Conservation (phyloP, 2,113 vertebrate genomes). For the Eurypyga helias region DNA sequence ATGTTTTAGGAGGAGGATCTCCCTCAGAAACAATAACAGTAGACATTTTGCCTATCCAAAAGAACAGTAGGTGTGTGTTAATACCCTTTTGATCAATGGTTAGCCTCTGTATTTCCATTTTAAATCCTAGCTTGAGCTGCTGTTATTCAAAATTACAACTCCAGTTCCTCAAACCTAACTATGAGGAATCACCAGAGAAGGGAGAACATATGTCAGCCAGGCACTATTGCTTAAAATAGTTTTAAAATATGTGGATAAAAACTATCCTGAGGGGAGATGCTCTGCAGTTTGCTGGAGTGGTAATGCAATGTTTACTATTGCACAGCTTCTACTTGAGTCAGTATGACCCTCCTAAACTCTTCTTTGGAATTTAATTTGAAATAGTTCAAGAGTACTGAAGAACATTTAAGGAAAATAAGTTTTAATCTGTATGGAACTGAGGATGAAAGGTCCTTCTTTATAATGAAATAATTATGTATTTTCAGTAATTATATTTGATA, state of each 20-base stretch:
- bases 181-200: not conserved
- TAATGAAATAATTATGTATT: not conserved
- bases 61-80: not conserved
- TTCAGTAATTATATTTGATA: not conserved
- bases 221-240: not conserved
- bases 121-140: not conserved
- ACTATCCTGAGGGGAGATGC: not conserved
- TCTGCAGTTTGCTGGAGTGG: not conserved
- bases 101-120: not conserved
- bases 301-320: not conserved
- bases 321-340: not conserved
- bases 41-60: not conserved
- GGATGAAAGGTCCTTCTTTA: not conserved
- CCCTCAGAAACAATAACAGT: not conserved
- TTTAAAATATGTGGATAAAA: not conserved
- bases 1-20: not conserved
- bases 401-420: not conserved
- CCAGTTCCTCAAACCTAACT: not conserved
- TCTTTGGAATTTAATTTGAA: not conserved
- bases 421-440: not conserved
- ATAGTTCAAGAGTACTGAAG: not conserved
- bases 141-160: not conserved
- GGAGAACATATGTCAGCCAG: not conserved
- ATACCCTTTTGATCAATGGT: not conserved
- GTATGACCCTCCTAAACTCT: not conserved